Percentiles rank a stretch among this genome's conserved stretches.
Conservation (phyloP, 1,140 invertebrate species). For the Lepidurus apus region DNA sequence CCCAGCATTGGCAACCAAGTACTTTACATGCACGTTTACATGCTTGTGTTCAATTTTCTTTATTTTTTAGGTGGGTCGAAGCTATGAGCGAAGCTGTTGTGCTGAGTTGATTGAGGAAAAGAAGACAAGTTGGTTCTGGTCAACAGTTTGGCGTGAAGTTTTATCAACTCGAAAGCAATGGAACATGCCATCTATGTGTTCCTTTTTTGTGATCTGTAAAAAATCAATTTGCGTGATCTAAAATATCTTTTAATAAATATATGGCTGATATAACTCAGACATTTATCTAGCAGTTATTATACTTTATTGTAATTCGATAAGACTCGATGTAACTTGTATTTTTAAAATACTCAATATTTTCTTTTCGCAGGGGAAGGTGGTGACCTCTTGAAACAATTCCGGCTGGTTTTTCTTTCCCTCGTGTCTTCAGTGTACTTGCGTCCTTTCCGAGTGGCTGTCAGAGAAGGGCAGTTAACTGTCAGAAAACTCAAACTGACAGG, state of each 20-base stretch:
- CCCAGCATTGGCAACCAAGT: constrained; percentile 45
- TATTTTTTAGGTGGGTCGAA: constrained; percentile 42
- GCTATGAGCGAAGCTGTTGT: constrained; percentile 42
- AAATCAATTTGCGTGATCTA: background rate
- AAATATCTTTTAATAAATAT: background rate
- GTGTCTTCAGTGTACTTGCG: no score
- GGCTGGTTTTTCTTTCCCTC: no score
- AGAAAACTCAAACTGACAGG: no score
- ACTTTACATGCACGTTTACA: constrained; percentile 29
- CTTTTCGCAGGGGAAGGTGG: no score
- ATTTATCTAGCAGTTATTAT: no score
- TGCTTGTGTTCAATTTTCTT: constrained; percentile 33
- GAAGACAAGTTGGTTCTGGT: background rate
- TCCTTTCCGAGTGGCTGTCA: no score
- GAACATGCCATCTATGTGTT: background rate
- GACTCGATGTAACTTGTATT: no score
- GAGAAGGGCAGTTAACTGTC: no score
- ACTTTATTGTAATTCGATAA: no score
- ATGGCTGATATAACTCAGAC: background rate
- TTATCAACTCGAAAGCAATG: background rate
- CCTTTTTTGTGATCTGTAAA: background rate
- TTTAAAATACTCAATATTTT: no score
- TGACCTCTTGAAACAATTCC: no score
- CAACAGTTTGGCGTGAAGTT: background rate
- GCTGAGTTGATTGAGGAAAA: constrained; percentile 29